These are phyloP conservation scores for Onychomys leucogaster DNA, from an alignment of 2,797 vertebrate genomes.

Conservation along the genomic window DNA sequence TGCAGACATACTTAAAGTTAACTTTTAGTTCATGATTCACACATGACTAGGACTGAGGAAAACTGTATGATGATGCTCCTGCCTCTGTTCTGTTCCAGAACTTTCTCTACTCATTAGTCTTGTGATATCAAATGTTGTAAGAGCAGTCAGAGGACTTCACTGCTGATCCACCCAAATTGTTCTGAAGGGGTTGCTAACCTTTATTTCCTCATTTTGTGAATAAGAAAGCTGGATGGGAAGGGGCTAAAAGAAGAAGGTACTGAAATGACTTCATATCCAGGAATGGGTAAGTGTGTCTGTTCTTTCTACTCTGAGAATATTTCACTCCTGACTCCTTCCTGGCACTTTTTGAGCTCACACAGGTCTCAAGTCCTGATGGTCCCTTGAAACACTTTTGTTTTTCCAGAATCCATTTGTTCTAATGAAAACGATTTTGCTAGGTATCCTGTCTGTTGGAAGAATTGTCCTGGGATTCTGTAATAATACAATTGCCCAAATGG, in stretches of 20 bases:
- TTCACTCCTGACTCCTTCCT: background rate
- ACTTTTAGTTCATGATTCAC: background rate
- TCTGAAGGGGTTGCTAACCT: background rate
- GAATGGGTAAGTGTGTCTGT: accelerated
- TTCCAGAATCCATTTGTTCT: background rate
- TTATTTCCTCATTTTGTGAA: background rate
- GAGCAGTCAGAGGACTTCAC: background rate
- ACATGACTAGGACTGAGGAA: background rate
- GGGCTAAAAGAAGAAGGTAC: background rate
- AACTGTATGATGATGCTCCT: background rate
- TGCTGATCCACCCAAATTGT: background rate
- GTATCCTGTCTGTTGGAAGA: background rate
- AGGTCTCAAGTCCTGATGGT: background rate
- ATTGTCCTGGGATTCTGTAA: slow-evolving; percentile 14
- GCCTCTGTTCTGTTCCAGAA: background rate
- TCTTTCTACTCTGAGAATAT: background rate
- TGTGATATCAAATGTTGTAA: background rate
- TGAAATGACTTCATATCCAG: too few relatives aligned
- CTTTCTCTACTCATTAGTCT: background rate
- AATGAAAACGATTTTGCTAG: slow-evolving; percentile 51
- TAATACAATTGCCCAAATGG: slow-evolving; percentile 45
- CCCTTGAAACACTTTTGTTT: background rate
- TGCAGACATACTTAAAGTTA: background rate
- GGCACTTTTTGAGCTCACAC: background rate
- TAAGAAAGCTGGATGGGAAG: background rate